Base-by-base conservation (phyloP, 30 jellyfish, hydroid and myxozoan species). In the Hydractinia symbiolongicarpus region DNA sequence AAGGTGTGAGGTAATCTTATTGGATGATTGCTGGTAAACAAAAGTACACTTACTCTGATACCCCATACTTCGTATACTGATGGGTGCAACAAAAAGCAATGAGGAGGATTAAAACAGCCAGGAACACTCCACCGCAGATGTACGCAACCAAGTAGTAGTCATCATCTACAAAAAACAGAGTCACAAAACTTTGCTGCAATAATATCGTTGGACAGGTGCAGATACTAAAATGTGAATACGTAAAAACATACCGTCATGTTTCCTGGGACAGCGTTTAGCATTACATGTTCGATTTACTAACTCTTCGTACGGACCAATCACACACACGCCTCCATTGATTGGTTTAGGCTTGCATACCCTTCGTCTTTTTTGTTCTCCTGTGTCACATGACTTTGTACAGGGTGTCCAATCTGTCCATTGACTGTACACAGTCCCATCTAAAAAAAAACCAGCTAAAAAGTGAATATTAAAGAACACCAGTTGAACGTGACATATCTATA, bases 321-420 rank as follows among this genome's bases (percentile, higher is more conserved):
- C 52, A 64, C 74, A 64, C 17, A 7, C 7, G 19, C 74, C 74
- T n/a, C 40, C 17, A 64, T 64, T 44, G 7, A 64, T 51, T 64
- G 74, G 74, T 64, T 44, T 64, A 64, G 74, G 74, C 19, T 44
- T 13, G 40, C 74, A 64, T 51, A 44, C 19, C 19, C 74, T 64
- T n/a, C 19, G 40, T 6, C 74, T 44, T 2, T 64, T 64, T 64
- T 51, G 74, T 64, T n/a, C 9, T 8, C 74, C 74, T 64, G 52
- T 51, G 7, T 51, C 74, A 64, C 74, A 64, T 13, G 74, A n/a
- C 40, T 13, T 64, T 51, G 74, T n/a, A 64, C 74, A 64, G 9
- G 74, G 74, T 13, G 74, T 64, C 74, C 74, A 64, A 64, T 6
- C 52, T n/a, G 74, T n/a, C 74, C 74, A 64, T 51, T 64, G 9